Base-by-base conservation (phyloP, 2,113 vertebrate genomes). In the Rhizomys pruinosus region DNA sequence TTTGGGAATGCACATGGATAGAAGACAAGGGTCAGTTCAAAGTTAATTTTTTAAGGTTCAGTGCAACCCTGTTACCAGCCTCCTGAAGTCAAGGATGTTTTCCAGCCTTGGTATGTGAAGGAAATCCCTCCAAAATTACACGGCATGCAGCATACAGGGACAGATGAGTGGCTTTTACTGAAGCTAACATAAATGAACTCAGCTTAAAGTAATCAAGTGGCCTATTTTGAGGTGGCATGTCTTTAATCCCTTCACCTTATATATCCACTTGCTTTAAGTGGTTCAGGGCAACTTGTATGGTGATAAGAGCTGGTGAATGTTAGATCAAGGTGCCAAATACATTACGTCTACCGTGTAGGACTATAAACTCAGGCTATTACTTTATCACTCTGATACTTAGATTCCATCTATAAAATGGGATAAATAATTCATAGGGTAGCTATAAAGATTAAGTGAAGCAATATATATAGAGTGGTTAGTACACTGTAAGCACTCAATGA, bases 371-470 rank as follows among this genome's bases (percentile, higher is more conserved):
- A 34, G 22, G 32, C 64, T 84, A 64, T 74, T 85, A 16, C 55
- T 91, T 92, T 81, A 87, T 92, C 47, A 87, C 17, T 78, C 44
- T 72, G 68, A 64, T 81, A 39, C 39, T 90, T 84, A 90, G 29
- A 76, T 77, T 92, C 66, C 52, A 69, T 55, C 55, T 23, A 64
- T 88, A 88, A 93, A 96, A 94, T 89, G 63, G 47, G 39, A 81
- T 94, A 81, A 93, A 84, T 90, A 87, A 92, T 93, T 95, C 68
- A 93, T 29, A n/a, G 37, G 7, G 2, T 81, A 4, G 25, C 32
- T 92, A 57, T 85, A 90, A 95, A 96, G 44, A 94, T 73, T 87
- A 89, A 76, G 63, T 55, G 29, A 92, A 81, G 68, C 78, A 90
- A 71, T 84, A 73, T 77, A 73, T 59, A 57, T 74, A 71, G 81